Base-by-base conservation (phyloP, 2,888 invertebrate genomes). In the Hartigia nigra region DNA sequence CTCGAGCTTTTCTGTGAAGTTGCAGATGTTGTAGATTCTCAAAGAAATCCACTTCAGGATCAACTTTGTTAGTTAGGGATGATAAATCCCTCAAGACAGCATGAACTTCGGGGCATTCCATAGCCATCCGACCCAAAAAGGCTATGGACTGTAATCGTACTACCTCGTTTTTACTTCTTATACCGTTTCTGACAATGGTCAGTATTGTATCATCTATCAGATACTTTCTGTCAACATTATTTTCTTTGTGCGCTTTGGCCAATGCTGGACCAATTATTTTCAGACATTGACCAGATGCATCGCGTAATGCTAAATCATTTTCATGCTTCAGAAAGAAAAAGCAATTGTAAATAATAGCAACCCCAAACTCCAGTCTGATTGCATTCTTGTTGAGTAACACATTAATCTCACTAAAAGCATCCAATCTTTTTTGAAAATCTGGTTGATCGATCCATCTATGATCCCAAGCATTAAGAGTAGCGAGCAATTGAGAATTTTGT, bases 41-140 rank as follows among this genome's bases (percentile, higher is more conserved):
- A 90, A 98, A 99, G 93, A 99, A 98, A 91, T 99, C 98, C 0
- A 96, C 95, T 91, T 99, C 98, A 12, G 93, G 91, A 90, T 99
- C 98, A 75, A 91, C 92, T 90, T 95, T 93, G 87, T 95, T 95
- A 0, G 94, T 93, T 55, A 96, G 92, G 69, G 93, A 92, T n/a
- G 94, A 92, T 78, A 97, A 92, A 92, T 97, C 97, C 31, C 93
- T 92, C 1, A 97, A 91, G 0, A 97, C 94, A 3, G 95, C 94
- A 90, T 97, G 96, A 0, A 94, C 92, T 0, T 94, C 93, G 0
- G 95, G 92, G 88, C 96, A 96, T 90, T 96, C 95, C 83, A 95
- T 93, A 0, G 95, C 94, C 89, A 98, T 92, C 86, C 95, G 94
- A 0, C 97, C 96, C 31, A 99, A 92, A 74, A 98, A 91, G 0